Evolutionary conservation across 2,797 vertebrate genomes (phyloP).

Genomic region (Sebastes taczanowskii): DNA sequence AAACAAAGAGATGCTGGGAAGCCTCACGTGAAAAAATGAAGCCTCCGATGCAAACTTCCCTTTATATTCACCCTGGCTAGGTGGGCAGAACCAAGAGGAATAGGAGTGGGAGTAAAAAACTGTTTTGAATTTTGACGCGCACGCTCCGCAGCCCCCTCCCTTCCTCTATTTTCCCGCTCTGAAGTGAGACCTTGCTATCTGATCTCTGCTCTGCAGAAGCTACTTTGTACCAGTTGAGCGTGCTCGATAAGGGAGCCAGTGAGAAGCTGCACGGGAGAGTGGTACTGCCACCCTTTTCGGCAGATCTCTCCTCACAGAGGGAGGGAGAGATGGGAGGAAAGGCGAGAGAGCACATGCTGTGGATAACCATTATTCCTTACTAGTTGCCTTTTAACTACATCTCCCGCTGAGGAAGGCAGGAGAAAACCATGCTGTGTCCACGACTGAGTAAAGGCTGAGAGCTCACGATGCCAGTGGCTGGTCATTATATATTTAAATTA

Average conservation of each 20-base stretch:
- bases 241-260: constrained; percentile 52
- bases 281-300: constrained; percentile 48
- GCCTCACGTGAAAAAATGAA: constrained; percentile 25
- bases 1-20: constrained; percentile 10
- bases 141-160: constrained; percentile 45
- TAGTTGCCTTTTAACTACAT: constrained; percentile 51
- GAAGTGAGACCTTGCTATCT: constrained; percentile 38
- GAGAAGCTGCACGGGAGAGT: constrained; percentile 35
- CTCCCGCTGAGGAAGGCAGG: constrained; percentile 44
- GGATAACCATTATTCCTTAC: constrained; percentile 45
- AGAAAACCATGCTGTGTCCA: constrained; percentile 27
- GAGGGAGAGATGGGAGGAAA: constrained; percentile 36
- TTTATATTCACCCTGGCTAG: constrained; percentile 54
- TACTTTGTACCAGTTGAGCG: constrained; percentile 69
- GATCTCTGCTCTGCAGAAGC: constrained; percentile 35
- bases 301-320: constrained; percentile 49
- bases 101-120: constrained; percentile 53
- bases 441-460: background rate
- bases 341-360: constrained; percentile 39
- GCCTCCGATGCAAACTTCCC: constrained; percentile 51
- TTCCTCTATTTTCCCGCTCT: constrained; percentile 36
- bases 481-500: constrained; percentile 44
- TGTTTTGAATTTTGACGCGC: constrained; percentile 68
- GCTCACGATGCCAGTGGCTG: background rate
- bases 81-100: constrained; percentile 56